Conservation (phyloP, 1,140 invertebrate genomes). For the Nylanderia fulva region DNA sequence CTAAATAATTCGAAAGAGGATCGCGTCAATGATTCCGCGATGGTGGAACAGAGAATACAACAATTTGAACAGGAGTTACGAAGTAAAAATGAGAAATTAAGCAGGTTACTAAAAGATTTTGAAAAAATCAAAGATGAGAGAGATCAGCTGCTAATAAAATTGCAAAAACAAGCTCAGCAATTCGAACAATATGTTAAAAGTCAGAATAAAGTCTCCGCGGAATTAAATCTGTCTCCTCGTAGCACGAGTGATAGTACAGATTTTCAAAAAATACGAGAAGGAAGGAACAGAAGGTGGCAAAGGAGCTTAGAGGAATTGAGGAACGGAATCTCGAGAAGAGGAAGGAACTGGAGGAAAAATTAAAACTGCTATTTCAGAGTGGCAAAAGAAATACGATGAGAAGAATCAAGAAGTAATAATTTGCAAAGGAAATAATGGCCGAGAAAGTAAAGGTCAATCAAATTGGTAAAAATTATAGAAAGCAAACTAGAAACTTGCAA, state of each 20-base stretch:
- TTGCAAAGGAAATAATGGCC: conserved; percentile 72
- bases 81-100: conserved; percentile 75
- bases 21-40: conserved; percentile 61
- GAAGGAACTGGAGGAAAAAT: conserved; percentile 78
- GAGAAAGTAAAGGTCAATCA: conserved; percentile 79
- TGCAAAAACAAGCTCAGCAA: conserved; percentile 81
- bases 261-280: conserved; percentile 79
- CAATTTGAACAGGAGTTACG: conserved; percentile 78
- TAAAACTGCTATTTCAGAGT: conserved; percentile 73
- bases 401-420: conserved; percentile 78
- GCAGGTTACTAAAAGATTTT: conserved; percentile 74
- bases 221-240: conserved; percentile 79
- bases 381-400: conserved; percentile 76
- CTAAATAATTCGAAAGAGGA: conserved; percentile 71
- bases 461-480: conserved; percentile 77
- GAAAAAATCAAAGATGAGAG: conserved; percentile 80
- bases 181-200: conserved; percentile 81
- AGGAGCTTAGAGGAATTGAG: conserved; percentile 78
- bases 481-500: conserved; percentile 74
- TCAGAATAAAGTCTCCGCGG: conserved; percentile 79
- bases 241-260: conserved; percentile 75
- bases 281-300: conserved; percentile 79
- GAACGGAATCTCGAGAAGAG: conserved; percentile 75
- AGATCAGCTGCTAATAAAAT: conserved; percentile 77
- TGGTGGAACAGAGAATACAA: conserved; percentile 75